Conservation (phyloP, 2,113 vertebrate genomes). For the Castor canadensis region DNA sequence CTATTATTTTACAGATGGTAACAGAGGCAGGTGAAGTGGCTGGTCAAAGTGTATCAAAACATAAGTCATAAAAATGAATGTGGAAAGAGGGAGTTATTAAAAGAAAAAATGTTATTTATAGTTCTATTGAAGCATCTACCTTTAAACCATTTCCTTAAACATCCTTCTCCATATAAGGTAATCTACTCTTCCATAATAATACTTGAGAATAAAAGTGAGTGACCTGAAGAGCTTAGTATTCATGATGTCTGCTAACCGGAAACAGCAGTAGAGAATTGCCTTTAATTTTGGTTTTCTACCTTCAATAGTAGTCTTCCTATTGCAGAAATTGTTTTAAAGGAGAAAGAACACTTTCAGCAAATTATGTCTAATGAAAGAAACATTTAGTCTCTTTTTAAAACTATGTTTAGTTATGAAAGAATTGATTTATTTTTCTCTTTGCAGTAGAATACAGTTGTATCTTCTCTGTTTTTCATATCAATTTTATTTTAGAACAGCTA, state of each 20-base stretch:
- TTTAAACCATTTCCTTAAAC: conserved; percentile 9
- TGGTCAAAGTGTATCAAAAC: neutral
- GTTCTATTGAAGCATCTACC: neutral
- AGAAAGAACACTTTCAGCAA: neutral
- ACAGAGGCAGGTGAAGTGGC: neutral
- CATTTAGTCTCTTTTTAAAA: neutral
- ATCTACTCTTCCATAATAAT: neutral
- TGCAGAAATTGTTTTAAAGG: neutral
- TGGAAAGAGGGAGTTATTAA: neutral
- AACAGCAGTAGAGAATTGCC: neutral
- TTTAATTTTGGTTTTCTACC: neutral
- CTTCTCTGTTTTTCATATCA: neutral
- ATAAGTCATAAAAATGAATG: neutral
- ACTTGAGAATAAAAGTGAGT: neutral
- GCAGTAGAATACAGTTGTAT: neutral
- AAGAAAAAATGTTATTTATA: conserved; percentile 16
- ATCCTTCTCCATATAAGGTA: neutral
- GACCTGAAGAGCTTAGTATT: neutral
- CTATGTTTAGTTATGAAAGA: neutral
- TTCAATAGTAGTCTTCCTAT: neutral
- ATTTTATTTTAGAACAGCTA: conserved; percentile 14
- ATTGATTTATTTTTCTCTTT: neutral
- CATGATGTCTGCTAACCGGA: neutral
- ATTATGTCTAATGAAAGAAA: neutral
- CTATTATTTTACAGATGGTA: conserved; percentile 20